Conservation (phyloP, 2,113 vertebrate genomes). For the Cephalopterus ornatus region DNA sequence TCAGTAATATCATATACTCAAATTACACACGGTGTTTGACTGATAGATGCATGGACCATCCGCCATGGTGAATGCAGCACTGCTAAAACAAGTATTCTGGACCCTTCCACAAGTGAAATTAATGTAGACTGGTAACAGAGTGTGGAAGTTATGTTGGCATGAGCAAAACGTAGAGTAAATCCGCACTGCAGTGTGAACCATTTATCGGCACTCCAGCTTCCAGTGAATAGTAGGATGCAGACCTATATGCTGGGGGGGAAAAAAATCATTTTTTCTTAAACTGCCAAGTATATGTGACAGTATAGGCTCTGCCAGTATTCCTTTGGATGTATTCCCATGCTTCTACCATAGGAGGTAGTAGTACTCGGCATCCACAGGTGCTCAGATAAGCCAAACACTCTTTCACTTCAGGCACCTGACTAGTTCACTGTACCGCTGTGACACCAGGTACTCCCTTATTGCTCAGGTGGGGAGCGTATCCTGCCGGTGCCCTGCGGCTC, state of each 20-base stretch:
- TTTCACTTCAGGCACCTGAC: fast-evolving
- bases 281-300: background rate
- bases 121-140: background rate
- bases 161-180: background rate
- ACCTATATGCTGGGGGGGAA: fast-evolving
- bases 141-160: fast-evolving
- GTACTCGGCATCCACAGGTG: background rate
- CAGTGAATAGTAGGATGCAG: background rate
- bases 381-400: background rate
- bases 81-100: background rate
- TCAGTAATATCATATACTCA: background rate
- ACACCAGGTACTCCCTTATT: fast-evolving
- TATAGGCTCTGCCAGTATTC: too few relatives aligned
- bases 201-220: fast-evolving
- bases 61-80: background rate
- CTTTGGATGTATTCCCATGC: background rate
- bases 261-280: background rate
- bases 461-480: background rate
- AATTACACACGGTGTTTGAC: background rate
- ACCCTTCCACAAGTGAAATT: background rate
- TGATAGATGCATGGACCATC: background rate
- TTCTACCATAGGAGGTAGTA: background rate
- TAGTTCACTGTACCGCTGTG: fast-evolving
- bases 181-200: background rate
- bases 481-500: fast-evolving